A percentile compares a stretch with the other conserved stretches of the same genome.
These are phyloP conservation scores for Atopsyche davidsoni DNA, from an alignment of 1,140 invertebrate genomes.

Conservation along the genomic window DNA sequence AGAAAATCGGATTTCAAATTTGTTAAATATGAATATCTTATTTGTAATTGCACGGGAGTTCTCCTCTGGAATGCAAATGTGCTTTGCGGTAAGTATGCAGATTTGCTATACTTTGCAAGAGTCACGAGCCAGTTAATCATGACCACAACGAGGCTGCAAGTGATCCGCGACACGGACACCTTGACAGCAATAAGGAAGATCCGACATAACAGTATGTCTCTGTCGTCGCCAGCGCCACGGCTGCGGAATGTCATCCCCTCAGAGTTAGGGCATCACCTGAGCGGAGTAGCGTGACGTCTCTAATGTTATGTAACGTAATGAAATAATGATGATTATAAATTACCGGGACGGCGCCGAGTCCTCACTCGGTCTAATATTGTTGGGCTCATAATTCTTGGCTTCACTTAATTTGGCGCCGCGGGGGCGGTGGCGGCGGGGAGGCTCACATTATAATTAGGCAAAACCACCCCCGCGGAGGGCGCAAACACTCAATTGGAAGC, in stretches of 20 bases:
- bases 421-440: conserved; percentile 21
- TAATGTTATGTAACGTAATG: conserved; percentile 28
- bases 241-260: conserved; percentile 15
- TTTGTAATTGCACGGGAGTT: too few relatives aligned
- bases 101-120: too few relatives aligned
- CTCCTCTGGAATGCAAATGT: too few relatives aligned
- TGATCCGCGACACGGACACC: neutral
- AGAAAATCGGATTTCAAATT: too few relatives aligned
- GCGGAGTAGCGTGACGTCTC: conserved; percentile 14
- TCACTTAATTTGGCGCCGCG: conserved; percentile 30
- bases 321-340: conserved; percentile 32
- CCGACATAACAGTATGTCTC: conserved; percentile 19
- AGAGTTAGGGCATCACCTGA: conserved; percentile 19
- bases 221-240: conserved; percentile 13
- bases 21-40: too few relatives aligned
- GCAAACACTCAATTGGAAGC: too few relatives aligned
- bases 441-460: conserved; percentile 25
- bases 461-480: too few relatives aligned
- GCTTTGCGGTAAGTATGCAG: too few relatives aligned
- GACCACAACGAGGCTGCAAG: too few relatives aligned
- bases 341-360: conserved; percentile 24
- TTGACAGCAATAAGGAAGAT: neutral
- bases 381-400: conserved; percentile 31
- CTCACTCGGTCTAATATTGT: conserved; percentile 29
- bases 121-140: too few relatives aligned